These are phyloP conservation scores for Lasioglossum vierecki DNA, from an alignment of 2,888 invertebrate genomes.

Conservation along the genomic window DNA sequence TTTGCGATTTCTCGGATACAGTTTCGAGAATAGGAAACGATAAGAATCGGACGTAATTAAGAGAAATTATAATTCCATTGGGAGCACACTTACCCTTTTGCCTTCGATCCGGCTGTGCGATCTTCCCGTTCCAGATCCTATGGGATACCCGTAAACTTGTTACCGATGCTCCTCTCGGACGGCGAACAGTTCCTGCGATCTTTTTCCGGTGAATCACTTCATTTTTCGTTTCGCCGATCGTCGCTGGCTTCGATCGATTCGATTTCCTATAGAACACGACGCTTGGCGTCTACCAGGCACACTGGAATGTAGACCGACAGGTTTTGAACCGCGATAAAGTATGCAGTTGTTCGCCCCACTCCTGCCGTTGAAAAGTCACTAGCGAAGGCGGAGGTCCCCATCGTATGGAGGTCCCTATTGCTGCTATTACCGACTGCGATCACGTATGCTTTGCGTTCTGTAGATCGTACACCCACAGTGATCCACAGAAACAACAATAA, in stretches of 20 bases:
- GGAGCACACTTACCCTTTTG: conserved; percentile 72
- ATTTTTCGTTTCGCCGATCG: conserved; percentile 41
- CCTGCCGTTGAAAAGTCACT: not conserved
- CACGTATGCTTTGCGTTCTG: not conserved
- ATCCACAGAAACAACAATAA: not conserved
- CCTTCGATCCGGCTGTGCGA: conserved; percentile 57
- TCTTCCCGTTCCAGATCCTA: conserved; percentile 41
- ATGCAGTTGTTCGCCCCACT: conserved; percentile 33
- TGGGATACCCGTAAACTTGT: conserved; percentile 3
- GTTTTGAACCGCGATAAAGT: conserved; percentile 79
- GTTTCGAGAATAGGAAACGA: not conserved
- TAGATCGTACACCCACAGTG: not conserved
- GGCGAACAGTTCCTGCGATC: conserved; percentile 20
- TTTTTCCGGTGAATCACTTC: conserved; percentile 49
- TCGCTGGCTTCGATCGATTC: conserved; percentile 21
- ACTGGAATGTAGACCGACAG: conserved; percentile 84
- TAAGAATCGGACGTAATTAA: conserved; percentile 31
- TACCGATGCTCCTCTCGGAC: conserved; percentile 10
- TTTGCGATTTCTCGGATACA: not conserved
- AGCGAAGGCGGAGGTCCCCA: not conserved
- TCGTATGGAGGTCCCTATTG: not conserved
- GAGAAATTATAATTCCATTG: conserved; percentile 30
- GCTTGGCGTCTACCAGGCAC: conserved; percentile 81
- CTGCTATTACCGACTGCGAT: not conserved
- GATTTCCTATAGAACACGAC: conserved; percentile 50